These are phyloP conservation scores for Scaptodrosophila lebanonensis DNA, from an alignment of 1,140 invertebrate genomes.

Conservation along the genomic window DNA sequence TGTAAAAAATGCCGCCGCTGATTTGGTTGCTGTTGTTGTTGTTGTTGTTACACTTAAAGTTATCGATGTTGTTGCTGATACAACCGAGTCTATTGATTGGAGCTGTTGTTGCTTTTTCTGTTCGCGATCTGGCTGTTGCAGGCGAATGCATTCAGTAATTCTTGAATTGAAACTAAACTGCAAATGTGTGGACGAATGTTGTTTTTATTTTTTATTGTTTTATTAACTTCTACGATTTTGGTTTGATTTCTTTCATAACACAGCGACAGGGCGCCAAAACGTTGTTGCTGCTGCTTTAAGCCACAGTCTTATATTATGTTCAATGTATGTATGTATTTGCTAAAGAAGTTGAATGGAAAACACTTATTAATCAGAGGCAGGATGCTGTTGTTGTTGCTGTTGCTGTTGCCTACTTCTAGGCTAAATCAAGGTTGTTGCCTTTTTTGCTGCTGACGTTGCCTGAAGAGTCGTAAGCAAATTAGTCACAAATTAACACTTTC, in stretches of 20 bases:
- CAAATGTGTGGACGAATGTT: no score
- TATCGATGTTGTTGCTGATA: slow-evolving; percentile 1
- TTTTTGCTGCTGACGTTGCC: slow-evolving; percentile 5
- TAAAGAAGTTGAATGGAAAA: no score
- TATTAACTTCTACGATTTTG: no score
- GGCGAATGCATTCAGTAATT: not conserved
- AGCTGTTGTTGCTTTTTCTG: slow-evolving; percentile 24
- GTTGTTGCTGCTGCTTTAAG: no score
- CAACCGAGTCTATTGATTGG: slow-evolving; percentile 11
- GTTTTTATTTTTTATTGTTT: no score
- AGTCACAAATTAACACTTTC: slow-evolving; percentile 25
- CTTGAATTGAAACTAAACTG: no score
- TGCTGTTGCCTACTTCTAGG: slow-evolving; percentile 5
- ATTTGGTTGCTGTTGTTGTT: slow-evolving; percentile 9
- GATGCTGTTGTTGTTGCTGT: slow-evolving; percentile 2
- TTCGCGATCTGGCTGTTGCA: slow-evolving; percentile 5
- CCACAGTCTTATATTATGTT: no score
- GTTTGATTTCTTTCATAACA: no score
- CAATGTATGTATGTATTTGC: no score
- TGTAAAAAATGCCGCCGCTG: not conserved
- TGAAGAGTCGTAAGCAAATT: slow-evolving; percentile 11
- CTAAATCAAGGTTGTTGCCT: slow-evolving; percentile 1
- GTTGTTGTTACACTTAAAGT: slow-evolving; percentile 1
- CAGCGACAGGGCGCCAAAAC: no score
- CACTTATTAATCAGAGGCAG: no score